Base-by-base conservation (phyloP, 1,140 invertebrate genomes). In the Heliconius melpomene region DNA sequence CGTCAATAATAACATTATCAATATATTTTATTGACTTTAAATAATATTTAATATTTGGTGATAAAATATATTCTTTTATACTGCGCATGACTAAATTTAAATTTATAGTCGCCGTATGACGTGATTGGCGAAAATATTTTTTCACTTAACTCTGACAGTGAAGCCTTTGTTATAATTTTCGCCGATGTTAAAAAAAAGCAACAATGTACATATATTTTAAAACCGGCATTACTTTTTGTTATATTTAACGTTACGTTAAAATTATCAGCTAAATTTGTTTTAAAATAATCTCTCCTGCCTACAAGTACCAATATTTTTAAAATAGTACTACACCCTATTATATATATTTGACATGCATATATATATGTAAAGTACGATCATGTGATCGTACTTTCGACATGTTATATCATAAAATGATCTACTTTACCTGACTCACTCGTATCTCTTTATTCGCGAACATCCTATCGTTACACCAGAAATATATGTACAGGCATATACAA, bases 41-140 rank as follows among this genome's bases (percentile, higher is more conserved):
- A 29, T 11, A 26, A 23, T 66, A 60, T 60, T 60, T 60, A 66
- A 50, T 46, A 72, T 78, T 73, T 57, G 20, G 54, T 73, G 8
- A 38, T 78, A 32, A 11, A 57, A 54, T 7, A 57, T 81, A 79
- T 75, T 72, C 82, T 84, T 85, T 90, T 79, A 85, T 83, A 89
- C 84, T 92, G 90, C 90, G 91, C 91, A 92, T 92, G 91, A 89
- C 91, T 88, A 80, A 82, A 80, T 88, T 88, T 66, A 78, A 80
- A 78, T 83, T 74, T 82, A 80, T 78, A 78, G 79, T 80, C 75
- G 60, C 72, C 57, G 36, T 72, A 77, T 80, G 72, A 80, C 38
- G 78, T 79, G 75, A 82, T 74, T 79, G 71, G 46, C 46, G 7
- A 74, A 71, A 79, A 76, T 79, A 79, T 66, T 66, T 66, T 57